Evolutionary conservation across 1,140 invertebrate species (phyloP).

Genomic region (Lysiphlebus fabarum): DNA sequence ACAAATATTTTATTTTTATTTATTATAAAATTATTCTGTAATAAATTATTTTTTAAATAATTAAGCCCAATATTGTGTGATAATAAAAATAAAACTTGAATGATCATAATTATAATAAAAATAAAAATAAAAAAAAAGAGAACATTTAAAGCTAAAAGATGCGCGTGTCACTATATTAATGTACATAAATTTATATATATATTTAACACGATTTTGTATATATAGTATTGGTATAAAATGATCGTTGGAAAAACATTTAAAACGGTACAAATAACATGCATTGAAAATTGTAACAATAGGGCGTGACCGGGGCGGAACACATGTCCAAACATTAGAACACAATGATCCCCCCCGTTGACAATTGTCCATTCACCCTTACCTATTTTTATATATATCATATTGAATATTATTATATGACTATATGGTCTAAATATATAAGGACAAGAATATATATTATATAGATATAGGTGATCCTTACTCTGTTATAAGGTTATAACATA

Average conservation of each 20-base stretch:
- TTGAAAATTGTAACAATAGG: conserved; percentile 54
- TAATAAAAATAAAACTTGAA: background rate
- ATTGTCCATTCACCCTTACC: conserved; percentile 33
- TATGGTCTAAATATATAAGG: too few relatives aligned
- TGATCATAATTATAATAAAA: background rate
- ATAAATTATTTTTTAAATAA: too few relatives aligned
- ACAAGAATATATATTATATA: too few relatives aligned
- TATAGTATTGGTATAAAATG: too few relatives aligned
- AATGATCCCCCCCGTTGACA: conserved; percentile 46
- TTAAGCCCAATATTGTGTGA: too few relatives aligned
- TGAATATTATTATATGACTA: too few relatives aligned
- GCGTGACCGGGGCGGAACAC: conserved; percentile 56
- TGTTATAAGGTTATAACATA: too few relatives aligned
- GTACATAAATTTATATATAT: too few relatives aligned
- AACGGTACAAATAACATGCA: conserved; percentile 46
- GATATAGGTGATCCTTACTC: too few relatives aligned
- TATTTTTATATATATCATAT: background rate
- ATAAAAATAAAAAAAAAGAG: conserved; percentile 13
- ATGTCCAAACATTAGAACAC: conserved; percentile 55
- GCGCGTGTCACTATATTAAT: conserved; percentile 18
- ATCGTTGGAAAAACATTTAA: conserved; percentile 48
- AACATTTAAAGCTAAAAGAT: conserved; percentile 2
- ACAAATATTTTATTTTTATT: too few relatives aligned
- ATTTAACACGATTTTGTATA: too few relatives aligned
- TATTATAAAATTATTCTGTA: too few relatives aligned